Conservation (phyloP, 2,888 invertebrate species). For the Nomada fabriciana region DNA sequence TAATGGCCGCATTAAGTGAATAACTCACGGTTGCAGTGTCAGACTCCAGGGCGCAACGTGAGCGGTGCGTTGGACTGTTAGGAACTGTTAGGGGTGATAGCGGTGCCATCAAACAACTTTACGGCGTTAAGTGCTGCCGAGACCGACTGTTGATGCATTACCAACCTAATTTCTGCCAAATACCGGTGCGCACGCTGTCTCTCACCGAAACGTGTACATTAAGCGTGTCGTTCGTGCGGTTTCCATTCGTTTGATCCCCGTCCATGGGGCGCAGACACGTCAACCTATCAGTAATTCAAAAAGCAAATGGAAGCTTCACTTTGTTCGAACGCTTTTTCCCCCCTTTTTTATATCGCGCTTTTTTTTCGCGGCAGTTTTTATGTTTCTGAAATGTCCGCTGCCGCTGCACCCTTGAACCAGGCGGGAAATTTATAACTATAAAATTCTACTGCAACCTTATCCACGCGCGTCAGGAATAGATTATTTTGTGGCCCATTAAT, state of each 20-base stretch:
- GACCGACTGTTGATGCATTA: conserved; percentile 76
- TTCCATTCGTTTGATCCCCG: conserved; percentile 19
- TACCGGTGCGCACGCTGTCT: conserved; percentile 56
- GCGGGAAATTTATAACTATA: too few species aligned
- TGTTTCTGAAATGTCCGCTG: too few species aligned
- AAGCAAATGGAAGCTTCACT: too few species aligned
- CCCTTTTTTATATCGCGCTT: too few species aligned
- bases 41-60: conserved; percentile 66
- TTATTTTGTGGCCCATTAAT: too few species aligned
- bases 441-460: too few species aligned
- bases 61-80: conserved; percentile 74
- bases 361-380: too few species aligned
- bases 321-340: too few species aligned
- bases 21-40: conserved; percentile 80
- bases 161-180: conserved; percentile 79
- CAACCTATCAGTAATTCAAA: not conserved
- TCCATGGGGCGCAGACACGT: not conserved
- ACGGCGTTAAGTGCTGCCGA: conserved; percentile 79
- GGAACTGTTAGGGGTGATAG: conserved; percentile 79
- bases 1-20: conserved; percentile 84
- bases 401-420: too few species aligned
- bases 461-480: too few species aligned
- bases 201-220: conserved; percentile 61
- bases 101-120: conserved; percentile 82
- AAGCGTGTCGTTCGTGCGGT: conserved; percentile 22